Evolutionary conservation across 2,888 invertebrate genomes (phyloP).

Genomic region (Sinodicranocentrus sp.): DNA sequence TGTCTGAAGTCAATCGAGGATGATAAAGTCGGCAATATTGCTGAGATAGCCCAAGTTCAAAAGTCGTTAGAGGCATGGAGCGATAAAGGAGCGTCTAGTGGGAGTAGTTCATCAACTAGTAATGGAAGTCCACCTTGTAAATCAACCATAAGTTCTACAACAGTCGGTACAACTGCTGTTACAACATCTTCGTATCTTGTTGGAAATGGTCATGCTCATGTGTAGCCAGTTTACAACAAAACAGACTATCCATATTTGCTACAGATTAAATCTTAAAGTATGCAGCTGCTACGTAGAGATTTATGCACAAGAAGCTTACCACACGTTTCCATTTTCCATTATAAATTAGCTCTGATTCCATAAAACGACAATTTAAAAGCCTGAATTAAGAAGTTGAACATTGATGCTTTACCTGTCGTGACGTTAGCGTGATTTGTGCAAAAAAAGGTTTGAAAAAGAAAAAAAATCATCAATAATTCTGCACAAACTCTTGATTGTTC

Average conservation of each 20-base stretch:
- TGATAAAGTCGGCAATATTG: conserved; percentile 69
- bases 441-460: no score
- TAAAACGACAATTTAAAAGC: neutral
- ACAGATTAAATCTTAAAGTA: neutral
- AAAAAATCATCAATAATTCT: no score
- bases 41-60: conserved; percentile 72
- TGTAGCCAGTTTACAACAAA: conserved; percentile 7
- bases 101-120: conserved; percentile 9
- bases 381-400: neutral
- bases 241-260: neutral
- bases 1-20: conserved; percentile 74
- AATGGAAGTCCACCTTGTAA: conserved; percentile 53
- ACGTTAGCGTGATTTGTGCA: no score
- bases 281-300: neutral
- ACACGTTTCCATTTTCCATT: neutral
- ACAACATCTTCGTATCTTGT: conserved; percentile 44
- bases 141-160: conserved; percentile 34
- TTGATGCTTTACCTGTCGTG: neutral
- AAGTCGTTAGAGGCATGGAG: conserved; percentile 74
- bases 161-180: conserved; percentile 22
- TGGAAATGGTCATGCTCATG: conserved; percentile 62
- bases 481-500: conserved; percentile 15
- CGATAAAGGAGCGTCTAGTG: conserved; percentile 53
- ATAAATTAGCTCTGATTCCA: neutral
- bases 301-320: conserved; percentile 27